Base-by-base conservation (phyloP, 2,113 vertebrate species). In the Nothocercus nigrocapillus region DNA sequence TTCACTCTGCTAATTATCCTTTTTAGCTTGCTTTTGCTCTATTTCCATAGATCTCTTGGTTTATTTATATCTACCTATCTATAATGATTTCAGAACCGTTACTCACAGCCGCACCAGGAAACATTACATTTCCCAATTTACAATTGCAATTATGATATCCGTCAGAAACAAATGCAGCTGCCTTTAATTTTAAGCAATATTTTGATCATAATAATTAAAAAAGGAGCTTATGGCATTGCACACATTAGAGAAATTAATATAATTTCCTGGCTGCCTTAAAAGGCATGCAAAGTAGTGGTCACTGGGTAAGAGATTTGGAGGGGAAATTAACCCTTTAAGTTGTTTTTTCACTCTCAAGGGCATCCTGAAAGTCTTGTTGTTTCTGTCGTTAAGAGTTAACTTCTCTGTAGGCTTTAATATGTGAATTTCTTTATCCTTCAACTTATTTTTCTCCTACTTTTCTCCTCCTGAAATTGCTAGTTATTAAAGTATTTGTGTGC, bases 141-240 rank as follows among this genome's bases (percentile, higher is more conserved):
- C 97, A 95, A 97, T 96, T 84, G 96, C 98, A 98, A 97, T 98
- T 98, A 98, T 93, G 96, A 96, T 93, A 97, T 94, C 97, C 85
- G 76, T 96, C 96, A 96, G 97, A 97, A 98, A 98, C 96, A 97
- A 97, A 97, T 96, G 97, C 98, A 98, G 97, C 98, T 98, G 97
- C 97, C 94, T 88, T 98, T 97, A 96, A 97, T 98, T 97, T 97
- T 97, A 97, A 98, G 97, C 97, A 98, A 98, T 98, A 98, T 98
- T 98, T 98, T 98, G 97, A 98, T 98, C 98, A 98, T 97, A 96
- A 95, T 98, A 98, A 98, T 98, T 98, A 96, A 98, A 97, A 97
- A 97, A 98, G 95, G 95, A 97, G 97, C 97, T 97, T 97, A 94
- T 62, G 94, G 94, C 85, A 78, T 91, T 53, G 94, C 93, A 72